Evolutionary conservation across 2,113 vertebrate species (phyloP).

Genomic region (Merops nubicus): DNA sequence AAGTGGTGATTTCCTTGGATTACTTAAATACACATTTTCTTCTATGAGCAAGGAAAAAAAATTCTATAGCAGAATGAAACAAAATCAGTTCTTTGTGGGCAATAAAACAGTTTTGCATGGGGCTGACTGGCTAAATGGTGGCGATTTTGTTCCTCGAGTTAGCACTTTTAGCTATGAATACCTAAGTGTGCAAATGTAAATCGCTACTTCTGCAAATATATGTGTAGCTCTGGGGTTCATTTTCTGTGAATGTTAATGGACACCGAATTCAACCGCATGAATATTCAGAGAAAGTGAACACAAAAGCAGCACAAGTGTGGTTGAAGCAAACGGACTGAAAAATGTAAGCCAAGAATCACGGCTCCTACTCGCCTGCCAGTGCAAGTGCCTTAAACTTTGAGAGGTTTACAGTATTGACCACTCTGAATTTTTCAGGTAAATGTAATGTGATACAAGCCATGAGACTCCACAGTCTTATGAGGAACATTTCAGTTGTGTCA

Average conservation of each 20-base stretch:
- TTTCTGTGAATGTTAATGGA: conserved; percentile 52
- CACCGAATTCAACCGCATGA: conserved; percentile 35
- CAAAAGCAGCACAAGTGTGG: conserved; percentile 25
- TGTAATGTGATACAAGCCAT: background rate
- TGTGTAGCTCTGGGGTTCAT: conserved; percentile 28
- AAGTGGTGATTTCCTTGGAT: conserved; percentile 14
- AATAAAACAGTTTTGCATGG: conserved; percentile 37
- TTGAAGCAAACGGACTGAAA: conserved; percentile 10
- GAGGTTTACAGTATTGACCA: background rate
- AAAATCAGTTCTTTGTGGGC: conserved; percentile 8
- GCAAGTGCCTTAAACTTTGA: background rate
- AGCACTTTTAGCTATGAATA: conserved; percentile 52
- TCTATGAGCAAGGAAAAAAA: background rate
- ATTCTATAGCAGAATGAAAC: background rate
- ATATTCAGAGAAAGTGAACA: conserved; percentile 55
- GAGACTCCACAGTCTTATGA: background rate
- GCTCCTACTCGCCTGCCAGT: fast-evolving
- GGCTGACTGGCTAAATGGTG: background rate
- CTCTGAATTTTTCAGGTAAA: background rate
- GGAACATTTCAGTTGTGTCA: background rate
- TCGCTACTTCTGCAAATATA: background rate
- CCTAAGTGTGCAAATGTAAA: conserved; percentile 49
- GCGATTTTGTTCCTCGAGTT: background rate
- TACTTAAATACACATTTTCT: background rate
- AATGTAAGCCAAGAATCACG: background rate